A percentile compares a stretch with the other conserved stretches of the same genome.
These are phyloP conservation scores for Corella eumyota DNA, from an alignment of 23 tunicate species.

Conservation along the genomic window DNA sequence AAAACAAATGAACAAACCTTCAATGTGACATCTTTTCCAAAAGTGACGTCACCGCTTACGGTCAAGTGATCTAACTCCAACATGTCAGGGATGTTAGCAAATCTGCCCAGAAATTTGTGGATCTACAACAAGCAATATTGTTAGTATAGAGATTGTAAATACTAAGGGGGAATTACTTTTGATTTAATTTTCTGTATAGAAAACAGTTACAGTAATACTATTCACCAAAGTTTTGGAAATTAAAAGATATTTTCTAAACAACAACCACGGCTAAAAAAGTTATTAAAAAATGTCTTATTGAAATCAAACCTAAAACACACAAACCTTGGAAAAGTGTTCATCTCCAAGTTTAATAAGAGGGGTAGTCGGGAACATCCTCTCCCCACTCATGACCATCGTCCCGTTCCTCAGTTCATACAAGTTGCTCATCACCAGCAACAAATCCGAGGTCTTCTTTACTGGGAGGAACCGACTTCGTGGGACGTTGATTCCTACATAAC, in stretches of 20 bases:
- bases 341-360: conserved; percentile 93
- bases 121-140: conserved; percentile 55
- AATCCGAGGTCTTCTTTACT: conserved; percentile 94
- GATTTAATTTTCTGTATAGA: not conserved
- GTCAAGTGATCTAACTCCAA: conserved; percentile 91
- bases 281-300: not conserved
- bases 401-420: conserved; percentile 83
- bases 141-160: no score
- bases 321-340: conserved; percentile 85
- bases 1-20: no score
- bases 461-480: conserved; percentile 91
- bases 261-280: not conserved
- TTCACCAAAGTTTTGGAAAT: not conserved
- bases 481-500: conserved; percentile 57
- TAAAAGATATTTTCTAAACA: conserved; percentile 2
- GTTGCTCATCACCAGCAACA: conserved; percentile 92
- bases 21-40: conserved; percentile 91
- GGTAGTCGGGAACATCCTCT: conserved; percentile 81
- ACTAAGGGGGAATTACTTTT: not conserved
- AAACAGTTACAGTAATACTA: not conserved
- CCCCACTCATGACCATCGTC: conserved; percentile 61
- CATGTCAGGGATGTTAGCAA: conserved; percentile 89
- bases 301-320: no score
- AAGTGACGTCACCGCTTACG: conserved; percentile 96
- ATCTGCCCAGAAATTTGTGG: conserved; percentile 80